Percentiles rank a stretch among this genome's conserved stretches.
These are phyloP conservation scores for Nephrotoma appendiculata DNA, from an alignment of 2,888 invertebrate species.

Conservation along the genomic window DNA sequence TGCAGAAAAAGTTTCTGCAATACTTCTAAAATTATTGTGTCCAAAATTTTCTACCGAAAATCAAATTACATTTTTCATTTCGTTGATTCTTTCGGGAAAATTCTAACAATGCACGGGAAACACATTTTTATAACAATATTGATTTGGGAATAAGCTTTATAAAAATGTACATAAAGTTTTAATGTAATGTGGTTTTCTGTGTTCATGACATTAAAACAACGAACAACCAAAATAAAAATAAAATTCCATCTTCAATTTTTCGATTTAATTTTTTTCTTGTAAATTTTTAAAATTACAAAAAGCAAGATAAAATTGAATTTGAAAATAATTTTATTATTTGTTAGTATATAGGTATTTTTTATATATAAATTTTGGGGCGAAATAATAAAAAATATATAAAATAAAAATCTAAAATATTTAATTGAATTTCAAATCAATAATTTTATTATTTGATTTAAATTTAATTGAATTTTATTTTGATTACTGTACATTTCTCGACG, in stretches of 20 bases:
- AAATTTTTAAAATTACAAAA: background rate
- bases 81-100: no score
- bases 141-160: background rate
- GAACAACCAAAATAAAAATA: background rate
- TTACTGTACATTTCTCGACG: background rate
- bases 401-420: background rate
- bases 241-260: background rate
- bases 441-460: background rate
- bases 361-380: background rate
- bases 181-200: background rate
- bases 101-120: no score
- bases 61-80: no score
- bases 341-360: background rate
- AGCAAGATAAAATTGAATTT: background rate
- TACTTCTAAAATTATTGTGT: no score
- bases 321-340: background rate
- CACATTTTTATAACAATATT: background rate
- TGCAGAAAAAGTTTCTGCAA: no score
- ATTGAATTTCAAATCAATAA: background rate
- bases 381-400: background rate
- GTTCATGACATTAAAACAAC: background rate
- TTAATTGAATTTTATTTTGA: background rate
- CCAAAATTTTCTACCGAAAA: no score
- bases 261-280: background rate
- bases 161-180: background rate